phyloP scores from a whole-genome alignment of 2,888 invertebrate genomes.

The Catocala nupta region DNA sequence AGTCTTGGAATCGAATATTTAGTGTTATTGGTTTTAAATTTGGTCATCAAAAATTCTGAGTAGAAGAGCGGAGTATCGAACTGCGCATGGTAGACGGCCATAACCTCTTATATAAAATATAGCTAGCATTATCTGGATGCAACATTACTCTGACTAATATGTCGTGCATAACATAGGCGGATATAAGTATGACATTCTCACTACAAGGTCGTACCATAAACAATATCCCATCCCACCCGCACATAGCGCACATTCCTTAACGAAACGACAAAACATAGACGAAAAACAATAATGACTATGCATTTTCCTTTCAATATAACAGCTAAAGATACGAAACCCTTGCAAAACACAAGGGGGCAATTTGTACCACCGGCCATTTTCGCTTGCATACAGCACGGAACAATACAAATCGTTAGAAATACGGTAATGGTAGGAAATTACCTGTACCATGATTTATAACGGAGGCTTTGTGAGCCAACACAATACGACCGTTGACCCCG shows the following conservation, averaged over 20 bases:
- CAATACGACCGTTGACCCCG: constrained; percentile 69
- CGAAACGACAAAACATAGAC: not conserved
- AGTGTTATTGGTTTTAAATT: no score
- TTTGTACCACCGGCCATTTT: constrained; percentile 51
- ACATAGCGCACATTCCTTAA: not conserved
- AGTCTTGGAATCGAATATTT: no score
- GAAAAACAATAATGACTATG: not conserved
- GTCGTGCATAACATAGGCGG: no score
- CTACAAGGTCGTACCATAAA: no score
- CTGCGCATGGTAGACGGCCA: no score
- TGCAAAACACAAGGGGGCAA: constrained; percentile 41
- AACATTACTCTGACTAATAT: no score
- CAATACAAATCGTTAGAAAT: constrained; percentile 76
- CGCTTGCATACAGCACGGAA: constrained; percentile 59
- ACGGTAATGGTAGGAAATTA: constrained; percentile 80
- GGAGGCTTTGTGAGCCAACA: constrained; percentile 59
- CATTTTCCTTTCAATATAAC: not conserved
- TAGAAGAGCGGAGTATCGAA: no score
- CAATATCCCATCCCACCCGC: not conserved
- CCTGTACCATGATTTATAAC: constrained; percentile 79
- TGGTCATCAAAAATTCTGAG: no score
- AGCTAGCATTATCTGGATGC: no score
- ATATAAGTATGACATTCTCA: no score
- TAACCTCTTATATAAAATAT: no score
- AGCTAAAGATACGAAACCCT: constrained; percentile 24